Percentiles rank a stretch among this genome's conserved stretches.
These are phyloP conservation scores for Psilanteris sp. DNA, from an alignment of 1,140 invertebrate genomes.

Conservation along the genomic window DNA sequence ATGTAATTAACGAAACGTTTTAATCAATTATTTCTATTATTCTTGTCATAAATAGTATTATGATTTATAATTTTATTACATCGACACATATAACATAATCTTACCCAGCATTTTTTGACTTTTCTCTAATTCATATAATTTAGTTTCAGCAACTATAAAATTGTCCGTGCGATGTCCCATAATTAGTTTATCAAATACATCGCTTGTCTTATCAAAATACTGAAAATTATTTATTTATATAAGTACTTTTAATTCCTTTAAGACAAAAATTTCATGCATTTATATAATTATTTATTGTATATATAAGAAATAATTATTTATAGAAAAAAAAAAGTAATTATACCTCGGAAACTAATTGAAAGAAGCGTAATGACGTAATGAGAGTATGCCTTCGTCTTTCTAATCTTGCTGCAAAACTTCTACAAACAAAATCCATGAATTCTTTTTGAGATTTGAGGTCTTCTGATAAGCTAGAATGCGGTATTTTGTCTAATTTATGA, in stretches of 20 bases:
- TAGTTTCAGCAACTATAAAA: conserved; percentile 80
- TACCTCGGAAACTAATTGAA: conserved; percentile 87
- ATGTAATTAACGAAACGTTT: no score
- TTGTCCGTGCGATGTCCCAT: conserved; percentile 82
- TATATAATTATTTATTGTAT: no score
- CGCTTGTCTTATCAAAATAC: conserved; percentile 84
- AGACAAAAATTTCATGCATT: no score
- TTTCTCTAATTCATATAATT: conserved; percentile 81
- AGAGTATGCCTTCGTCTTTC: conserved; percentile 87
- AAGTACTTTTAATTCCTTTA: no score
- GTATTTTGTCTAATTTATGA: conserved; percentile 83
- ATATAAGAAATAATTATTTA: no score
- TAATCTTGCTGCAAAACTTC: conserved; percentile 87
- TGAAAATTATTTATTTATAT: conserved; percentile 62
- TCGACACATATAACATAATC: not conserved
- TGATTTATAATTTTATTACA: no score
- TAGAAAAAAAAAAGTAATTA: no score
- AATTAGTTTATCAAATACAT: conserved; percentile 84
- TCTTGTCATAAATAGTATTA: no score
- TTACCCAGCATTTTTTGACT: conserved; percentile 76
- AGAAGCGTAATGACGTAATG: conserved; percentile 88
- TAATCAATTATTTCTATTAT: no score
- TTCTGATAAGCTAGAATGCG: conserved; percentile 79
- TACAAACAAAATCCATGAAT: conserved; percentile 90
- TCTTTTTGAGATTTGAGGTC: conserved; percentile 85